Percentiles rank a stretch among this genome's conserved stretches.
phyloP scores from a whole-genome alignment of 2,888 invertebrate species.

The Drosophila seclusa region DNA sequence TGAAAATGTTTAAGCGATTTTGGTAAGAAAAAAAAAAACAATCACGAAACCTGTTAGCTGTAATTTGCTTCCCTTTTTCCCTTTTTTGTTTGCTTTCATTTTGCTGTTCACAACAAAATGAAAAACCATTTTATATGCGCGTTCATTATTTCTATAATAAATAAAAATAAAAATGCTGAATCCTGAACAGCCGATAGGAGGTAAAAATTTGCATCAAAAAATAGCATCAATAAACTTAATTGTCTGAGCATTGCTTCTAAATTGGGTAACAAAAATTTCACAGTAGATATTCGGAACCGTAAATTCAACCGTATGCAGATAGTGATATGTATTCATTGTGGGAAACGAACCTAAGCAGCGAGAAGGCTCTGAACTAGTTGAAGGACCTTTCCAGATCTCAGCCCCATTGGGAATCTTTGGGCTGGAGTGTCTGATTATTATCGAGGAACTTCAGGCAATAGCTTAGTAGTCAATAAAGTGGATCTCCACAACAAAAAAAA shows the following conservation, averaged over 20 bases:
- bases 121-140: constrained; percentile 7
- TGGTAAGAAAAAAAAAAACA: constrained; percentile 5
- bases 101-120: not conserved
- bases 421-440: not conserved
- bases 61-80: not conserved
- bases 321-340: not conserved
- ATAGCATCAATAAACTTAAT: not conserved
- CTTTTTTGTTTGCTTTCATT: not conserved
- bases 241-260: not conserved
- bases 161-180: not conserved
- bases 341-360: not conserved
- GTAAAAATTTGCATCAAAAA: constrained; percentile 10
- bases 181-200: constrained; percentile 17
- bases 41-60: constrained; percentile 15
- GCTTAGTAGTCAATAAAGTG: not conserved
- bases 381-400: not conserved
- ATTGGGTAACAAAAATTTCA: not conserved
- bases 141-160: constrained; percentile 22
- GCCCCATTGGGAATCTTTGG: not conserved
- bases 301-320: not conserved
- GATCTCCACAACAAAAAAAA: not conserved
- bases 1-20: constrained; percentile 32
- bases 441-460: not conserved
- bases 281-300: not conserved
- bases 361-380: not conserved